Percentiles rank a stretch among this genome's conserved stretches.
These are phyloP conservation scores for Plotosus lineatus DNA, from an alignment of 2,113 vertebrate species.

Conservation along the genomic window DNA sequence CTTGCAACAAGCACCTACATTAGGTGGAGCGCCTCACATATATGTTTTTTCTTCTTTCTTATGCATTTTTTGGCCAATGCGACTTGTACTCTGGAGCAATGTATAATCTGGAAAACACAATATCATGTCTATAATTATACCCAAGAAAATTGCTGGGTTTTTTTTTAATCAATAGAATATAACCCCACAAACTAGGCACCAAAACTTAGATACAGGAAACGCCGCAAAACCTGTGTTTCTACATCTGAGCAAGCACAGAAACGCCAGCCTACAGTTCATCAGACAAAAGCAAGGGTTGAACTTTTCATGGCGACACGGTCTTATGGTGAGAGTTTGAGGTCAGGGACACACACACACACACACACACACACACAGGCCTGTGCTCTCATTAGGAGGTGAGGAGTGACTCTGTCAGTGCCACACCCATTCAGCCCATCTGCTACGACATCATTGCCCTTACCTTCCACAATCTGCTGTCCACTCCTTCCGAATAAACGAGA, in stretches of 20 bases:
- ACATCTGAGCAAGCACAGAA: neutral
- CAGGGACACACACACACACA: slow-evolving; percentile 24
- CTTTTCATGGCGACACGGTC: slow-evolving; percentile 74
- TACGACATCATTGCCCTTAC: neutral
- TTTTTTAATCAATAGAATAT: no score
- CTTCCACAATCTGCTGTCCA: slow-evolving; percentile 7
- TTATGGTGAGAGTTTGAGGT: slow-evolving; percentile 51
- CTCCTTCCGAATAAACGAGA: no score
- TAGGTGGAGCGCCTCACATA: no score
- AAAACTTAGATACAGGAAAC: no score
- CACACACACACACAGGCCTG: slow-evolving; percentile 58
- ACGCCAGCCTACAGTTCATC: slow-evolving; percentile 53
- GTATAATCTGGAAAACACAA: no score
- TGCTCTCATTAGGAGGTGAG: slow-evolving; percentile 76
- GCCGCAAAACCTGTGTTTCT: neutral
- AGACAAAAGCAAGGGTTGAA: slow-evolving; percentile 56
- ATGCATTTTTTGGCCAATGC: no score
- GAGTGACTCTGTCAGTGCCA: slow-evolving; percentile 69
- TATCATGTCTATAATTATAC: no score
- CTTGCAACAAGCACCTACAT: no score
- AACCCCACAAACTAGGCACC: no score
- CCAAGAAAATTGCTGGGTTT: no score
- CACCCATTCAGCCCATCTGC: slow-evolving; percentile 27
- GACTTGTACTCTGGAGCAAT: no score
- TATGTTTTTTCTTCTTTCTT: no score